Percentiles rank a stretch among this genome's conserved stretches.
Evolutionary conservation across 2,113 vertebrate species (phyloP).

Genomic region (Pionites leucogaster): DNA sequence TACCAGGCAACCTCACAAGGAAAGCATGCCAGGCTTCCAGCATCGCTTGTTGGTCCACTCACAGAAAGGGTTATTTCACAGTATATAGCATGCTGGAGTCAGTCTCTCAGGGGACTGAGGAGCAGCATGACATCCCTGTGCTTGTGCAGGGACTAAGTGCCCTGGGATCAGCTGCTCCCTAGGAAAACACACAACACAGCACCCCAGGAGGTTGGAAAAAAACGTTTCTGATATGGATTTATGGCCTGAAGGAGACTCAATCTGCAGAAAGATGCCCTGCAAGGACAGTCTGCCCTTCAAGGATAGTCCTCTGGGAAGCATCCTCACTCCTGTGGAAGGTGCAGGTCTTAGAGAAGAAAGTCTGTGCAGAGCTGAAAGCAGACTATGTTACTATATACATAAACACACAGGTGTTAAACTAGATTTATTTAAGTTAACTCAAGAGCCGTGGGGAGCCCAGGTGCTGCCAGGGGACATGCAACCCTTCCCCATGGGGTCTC

Average conservation of each 20-base stretch:
- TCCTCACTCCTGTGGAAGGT: not conserved
- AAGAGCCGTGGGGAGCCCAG: not conserved
- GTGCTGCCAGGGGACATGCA: not conserved
- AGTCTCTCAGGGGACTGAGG: rapidly evolving
- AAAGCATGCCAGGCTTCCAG: not conserved
- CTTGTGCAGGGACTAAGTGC: not conserved
- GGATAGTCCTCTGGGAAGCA: rapidly evolving
- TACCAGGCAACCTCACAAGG: not conserved
- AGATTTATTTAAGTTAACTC: not conserved
- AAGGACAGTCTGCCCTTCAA: rapidly evolving
- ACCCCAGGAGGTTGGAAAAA: not conserved
- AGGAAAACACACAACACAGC: rapidly evolving
- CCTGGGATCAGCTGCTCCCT: not conserved
- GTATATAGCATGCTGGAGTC: not conserved
- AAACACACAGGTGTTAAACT: not conserved
- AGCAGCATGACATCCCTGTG: rapidly evolving
- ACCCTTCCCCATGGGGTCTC: not conserved
- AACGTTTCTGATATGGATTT: rapidly evolving
- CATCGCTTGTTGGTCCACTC: not conserved
- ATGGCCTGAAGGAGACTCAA: not conserved
- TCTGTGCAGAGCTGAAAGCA: not conserved
- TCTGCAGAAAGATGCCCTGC: rapidly evolving
- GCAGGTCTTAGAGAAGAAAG: not conserved
- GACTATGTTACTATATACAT: rapidly evolving
- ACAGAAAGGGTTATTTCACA: not conserved